Percentiles rank a stretch among this genome's conserved stretches.
Evolutionary conservation across 2,113 vertebrate species (phyloP).

Genomic region (Narcine bancroftii): DNA sequence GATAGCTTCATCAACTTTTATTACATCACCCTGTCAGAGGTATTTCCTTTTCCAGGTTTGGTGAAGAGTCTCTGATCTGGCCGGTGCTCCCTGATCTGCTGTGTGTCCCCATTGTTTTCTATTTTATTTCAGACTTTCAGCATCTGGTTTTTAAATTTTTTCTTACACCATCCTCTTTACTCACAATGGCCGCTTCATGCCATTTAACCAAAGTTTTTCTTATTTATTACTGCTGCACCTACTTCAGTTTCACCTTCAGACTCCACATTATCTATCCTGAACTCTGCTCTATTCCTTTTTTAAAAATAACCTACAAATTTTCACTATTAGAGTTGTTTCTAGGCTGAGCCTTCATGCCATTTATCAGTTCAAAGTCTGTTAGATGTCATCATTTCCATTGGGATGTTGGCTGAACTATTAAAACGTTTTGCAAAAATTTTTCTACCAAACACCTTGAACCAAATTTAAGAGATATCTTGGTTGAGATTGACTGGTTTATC

Average conservation of each 20-base stretch:
- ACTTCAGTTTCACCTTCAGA: background rate
- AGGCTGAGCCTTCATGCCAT: background rate
- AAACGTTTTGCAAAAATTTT: background rate
- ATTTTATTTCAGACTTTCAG: too few species aligned
- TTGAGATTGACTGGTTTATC: background rate
- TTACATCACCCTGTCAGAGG: too few species aligned
- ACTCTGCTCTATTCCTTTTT: background rate
- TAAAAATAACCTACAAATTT: background rate
- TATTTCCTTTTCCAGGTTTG: too few species aligned
- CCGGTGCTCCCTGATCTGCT: too few species aligned
- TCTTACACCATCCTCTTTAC: too few species aligned
- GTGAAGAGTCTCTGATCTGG: too few species aligned
- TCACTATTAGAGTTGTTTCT: background rate
- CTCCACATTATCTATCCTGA: background rate
- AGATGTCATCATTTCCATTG: background rate
- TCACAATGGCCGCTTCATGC: background rate
- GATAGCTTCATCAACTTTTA: too few species aligned
- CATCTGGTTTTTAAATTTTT: too few species aligned
- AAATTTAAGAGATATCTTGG: background rate
- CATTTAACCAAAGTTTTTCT: background rate
- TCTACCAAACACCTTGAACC: background rate
- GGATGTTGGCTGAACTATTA: background rate
- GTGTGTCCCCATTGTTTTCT: too few species aligned
- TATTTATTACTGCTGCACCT: background rate
- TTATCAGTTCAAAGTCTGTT: constrained; percentile 1